Evolutionary conservation across 1,140 invertebrate genomes (phyloP), one percentile per base, ranked within the genome.

Genomic region (Aphidius gifuensis): DNA sequence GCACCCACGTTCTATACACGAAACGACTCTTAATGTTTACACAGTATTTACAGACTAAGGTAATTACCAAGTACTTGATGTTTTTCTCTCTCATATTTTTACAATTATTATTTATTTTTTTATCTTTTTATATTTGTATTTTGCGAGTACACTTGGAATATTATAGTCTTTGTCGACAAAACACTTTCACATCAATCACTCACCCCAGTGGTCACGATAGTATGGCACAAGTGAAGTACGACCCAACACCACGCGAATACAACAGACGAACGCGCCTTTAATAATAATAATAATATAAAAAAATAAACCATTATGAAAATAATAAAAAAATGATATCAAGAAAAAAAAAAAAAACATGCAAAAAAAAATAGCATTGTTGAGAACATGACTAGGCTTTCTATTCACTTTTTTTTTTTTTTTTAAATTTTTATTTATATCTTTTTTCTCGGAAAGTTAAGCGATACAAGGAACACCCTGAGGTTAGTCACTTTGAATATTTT

Each of bases 141-240:
- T 21, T 11, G 3, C 3, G 9, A 49, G n/a, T 49, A 49, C 1
- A n/a, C 21, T 49, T n/a, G n/a, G n/a, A n/a, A n/a, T n/a, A n/a
- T 2, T 23, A 23, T 23, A 23, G 1, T 23, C 23, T 23, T 23
- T 23, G 23, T 23, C 48, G 49, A 55, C 63, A 63, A 64, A 69
- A 70, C 63, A 62, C 69, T 64, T 70, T 66, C 64, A 70, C 71
- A 70, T 73, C 66, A 64, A 73, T 71, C 71, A 68, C 64, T 62
- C 66, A 61, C 49, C 44, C 54, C 39, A 5, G 9, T 58, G 49
- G 68, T 66, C 63, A 66, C 58, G 66, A 54, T 23, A 62, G 43
- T 48, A 23, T 23, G 23, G 57, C 60, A 50, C 11, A 9, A 44
- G 39, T 54, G 58, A 66, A 60, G 51, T 65, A 70, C 53, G 64